Percentiles rank a stretch among this genome's conserved stretches.
These are phyloP conservation scores for Petrocephalus microphthalmus DNA, from an alignment of 2,113 vertebrate genomes.

Conservation along the genomic window DNA sequence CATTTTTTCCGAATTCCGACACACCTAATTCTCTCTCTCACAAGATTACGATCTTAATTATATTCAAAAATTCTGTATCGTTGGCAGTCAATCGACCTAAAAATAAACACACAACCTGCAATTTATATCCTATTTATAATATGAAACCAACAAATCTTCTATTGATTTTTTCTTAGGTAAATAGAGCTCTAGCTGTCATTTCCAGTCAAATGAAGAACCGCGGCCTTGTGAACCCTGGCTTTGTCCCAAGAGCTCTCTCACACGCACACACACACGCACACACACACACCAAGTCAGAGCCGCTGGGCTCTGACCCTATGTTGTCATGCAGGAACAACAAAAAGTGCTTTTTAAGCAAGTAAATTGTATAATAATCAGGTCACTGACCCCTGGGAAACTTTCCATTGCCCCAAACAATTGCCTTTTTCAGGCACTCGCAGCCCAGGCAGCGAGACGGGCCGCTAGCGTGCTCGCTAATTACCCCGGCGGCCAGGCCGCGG, in stretches of 20 bases:
- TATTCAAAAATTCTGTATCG: background rate
- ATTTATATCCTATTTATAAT: conserved; percentile 7
- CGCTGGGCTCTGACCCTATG: background rate
- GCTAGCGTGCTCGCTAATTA: conserved; percentile 3
- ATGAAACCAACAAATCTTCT: background rate
- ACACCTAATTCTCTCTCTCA: background rate
- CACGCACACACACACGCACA: background rate
- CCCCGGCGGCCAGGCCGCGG: background rate
- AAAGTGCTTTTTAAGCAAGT: conserved; percentile 3
- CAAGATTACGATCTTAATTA: background rate
- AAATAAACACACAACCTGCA: conserved; percentile 3
- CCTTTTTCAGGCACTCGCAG: background rate
- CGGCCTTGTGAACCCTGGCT: background rate
- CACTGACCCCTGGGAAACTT: conserved; percentile 1
- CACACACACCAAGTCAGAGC: background rate
- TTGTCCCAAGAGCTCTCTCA: background rate
- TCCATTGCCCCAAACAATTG: background rate
- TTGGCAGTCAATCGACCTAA: background rate
- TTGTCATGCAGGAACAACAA: background rate
- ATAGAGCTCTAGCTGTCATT: background rate
- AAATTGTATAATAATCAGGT: conserved; percentile 10
- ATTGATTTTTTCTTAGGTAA: background rate
- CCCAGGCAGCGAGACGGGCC: background rate
- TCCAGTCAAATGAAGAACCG: background rate
- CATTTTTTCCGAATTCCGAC: background rate